Conservation (phyloP, 35 echinoderm and acorn worm genomes). For the Apostichopus californicus region DNA sequence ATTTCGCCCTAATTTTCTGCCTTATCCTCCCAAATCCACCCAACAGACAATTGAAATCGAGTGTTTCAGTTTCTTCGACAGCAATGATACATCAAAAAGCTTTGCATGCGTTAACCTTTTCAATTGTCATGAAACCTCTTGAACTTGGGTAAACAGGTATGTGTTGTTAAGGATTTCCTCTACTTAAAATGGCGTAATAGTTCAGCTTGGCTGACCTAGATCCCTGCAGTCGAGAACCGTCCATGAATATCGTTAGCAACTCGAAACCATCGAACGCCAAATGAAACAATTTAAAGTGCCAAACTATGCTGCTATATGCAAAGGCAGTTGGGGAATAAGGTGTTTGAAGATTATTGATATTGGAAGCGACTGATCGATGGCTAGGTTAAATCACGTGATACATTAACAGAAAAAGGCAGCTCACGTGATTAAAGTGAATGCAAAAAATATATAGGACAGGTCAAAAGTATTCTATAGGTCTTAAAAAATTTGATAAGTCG, state of each 20-base stretch:
- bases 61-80: neutral
- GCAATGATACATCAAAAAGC: neutral
- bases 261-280: neutral
- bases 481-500: neutral
- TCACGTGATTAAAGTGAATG: neutral
- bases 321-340: neutral
- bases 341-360: neutral
- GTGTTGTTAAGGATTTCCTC: neutral
- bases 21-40: neutral
- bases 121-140: slow-evolving; percentile 29
- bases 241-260: slow-evolving; percentile 17
- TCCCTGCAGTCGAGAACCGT: neutral
- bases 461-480: neutral
- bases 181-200: slow-evolving; percentile 18
- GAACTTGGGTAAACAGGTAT: slow-evolving; percentile 38
- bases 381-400: neutral
- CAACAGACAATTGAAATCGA: neutral
- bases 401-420: neutral
- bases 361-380: neutral
- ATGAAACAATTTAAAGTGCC: slow-evolving; percentile 10
- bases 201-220: slow-evolving; percentile 35
- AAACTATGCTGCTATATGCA: neutral
- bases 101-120: slow-evolving; percentile 37
- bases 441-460: neutral
- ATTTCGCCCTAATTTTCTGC: neutral